phyloP scores from a whole-genome alignment of 2,797 vertebrate species.

The Heterohyrax brucei region DNA sequence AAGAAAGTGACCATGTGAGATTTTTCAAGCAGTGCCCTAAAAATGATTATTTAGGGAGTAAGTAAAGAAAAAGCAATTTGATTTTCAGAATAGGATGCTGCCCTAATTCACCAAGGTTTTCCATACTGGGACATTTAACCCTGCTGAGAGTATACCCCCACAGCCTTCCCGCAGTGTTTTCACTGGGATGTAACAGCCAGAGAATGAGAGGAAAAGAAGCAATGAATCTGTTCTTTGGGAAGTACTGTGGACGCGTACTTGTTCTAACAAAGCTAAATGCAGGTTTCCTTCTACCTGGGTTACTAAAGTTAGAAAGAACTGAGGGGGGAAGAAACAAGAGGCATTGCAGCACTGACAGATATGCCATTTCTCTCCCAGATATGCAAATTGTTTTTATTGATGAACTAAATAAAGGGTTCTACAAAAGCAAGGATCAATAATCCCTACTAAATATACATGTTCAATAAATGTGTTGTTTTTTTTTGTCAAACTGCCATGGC shows the following conservation, averaged over 20 bases:
- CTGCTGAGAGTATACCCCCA: neutral
- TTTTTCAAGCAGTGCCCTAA: neutral
- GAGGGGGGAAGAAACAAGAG: neutral
- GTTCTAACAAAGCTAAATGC: neutral
- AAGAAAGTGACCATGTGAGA: neutral
- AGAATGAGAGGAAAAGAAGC: neutral
- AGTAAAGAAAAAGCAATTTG: neutral
- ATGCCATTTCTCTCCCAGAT: neutral
- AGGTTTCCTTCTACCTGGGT: neutral
- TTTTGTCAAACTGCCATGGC: neutral
- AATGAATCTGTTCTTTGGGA: neutral
- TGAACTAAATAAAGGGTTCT: neutral
- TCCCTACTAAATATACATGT: neutral
- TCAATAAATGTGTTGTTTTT: neutral
- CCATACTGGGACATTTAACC: neutral
- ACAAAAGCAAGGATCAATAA: neutral
- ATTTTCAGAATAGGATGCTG: neutral
- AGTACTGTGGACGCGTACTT: neutral
- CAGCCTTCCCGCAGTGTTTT: neutral
- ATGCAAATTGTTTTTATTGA: neutral
- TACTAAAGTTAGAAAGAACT: neutral
- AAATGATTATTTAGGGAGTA: conserved; percentile 22
- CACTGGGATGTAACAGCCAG: neutral
- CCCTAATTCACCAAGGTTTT: neutral
- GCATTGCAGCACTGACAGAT: neutral